Evolutionary conservation across 2,797 vertebrate genomes (phyloP), one percentile per base, ranked within the genome.

Genomic region (Agapornis canus): DNA sequence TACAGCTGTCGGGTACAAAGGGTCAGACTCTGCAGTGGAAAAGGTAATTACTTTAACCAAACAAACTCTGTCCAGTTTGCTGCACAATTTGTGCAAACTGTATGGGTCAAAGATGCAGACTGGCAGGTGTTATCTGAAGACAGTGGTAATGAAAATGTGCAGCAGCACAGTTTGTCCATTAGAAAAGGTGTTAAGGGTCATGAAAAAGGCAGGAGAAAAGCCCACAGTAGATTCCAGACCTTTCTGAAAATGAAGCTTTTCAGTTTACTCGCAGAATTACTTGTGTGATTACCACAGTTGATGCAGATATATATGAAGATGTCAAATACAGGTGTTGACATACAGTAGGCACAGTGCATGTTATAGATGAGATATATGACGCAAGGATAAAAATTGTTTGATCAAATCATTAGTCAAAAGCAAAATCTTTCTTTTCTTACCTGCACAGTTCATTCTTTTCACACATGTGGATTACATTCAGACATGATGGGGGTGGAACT

Each of bases 401-500:
- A 63, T 26, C 22, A 78, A 88, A 61, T 54, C 5, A 13, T 60
- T 68, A 75, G 47, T 83, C 27, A 57, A 25, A 86, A 61, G 7
- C 15, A 64, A 88, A 77, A 77, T 72, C 29, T 70, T 94, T 64
- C 25, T 91, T 93, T 66, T 66, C 97, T 96, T 93, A 98, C 98
- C 98, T 98, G 97, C 98, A 99, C 12, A 96, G 52, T 39, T 92
- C 65, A 72, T 98, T 97, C 80, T 95, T 90, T 94, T 96, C 95
- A 84, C 98, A 99, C 88, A 71, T 96, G 76, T 93, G 97, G 75
- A 98, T 94, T 60, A 98, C 88, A 60, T 92, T 90, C 87, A 98
- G 92, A 90, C 98, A 99, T 8, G 98, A 98, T 27, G 97, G 95
- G 25, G 88, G 57, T 52, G 98, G 91, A 86, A 94, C 85, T 47